A percentile compares a stretch with the other conserved stretches of the same genome.
Conservation (phyloP, 2,113 vertebrate species). For the Monopterus albus region DNA sequence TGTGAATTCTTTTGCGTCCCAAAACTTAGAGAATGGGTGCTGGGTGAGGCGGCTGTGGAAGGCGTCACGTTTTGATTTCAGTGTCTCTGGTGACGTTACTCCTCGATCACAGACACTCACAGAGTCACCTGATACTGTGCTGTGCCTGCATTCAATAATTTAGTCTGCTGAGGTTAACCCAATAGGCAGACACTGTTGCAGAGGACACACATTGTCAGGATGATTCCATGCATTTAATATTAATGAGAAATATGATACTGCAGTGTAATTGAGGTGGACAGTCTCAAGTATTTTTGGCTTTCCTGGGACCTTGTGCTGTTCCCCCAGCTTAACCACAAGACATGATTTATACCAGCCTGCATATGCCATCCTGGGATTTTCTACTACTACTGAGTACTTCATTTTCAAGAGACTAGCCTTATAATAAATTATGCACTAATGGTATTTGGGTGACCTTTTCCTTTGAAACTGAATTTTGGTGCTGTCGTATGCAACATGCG, state of each 20-base stretch:
- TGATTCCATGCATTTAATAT: conserved; percentile 73
- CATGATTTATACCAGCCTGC: conserved; percentile 9
- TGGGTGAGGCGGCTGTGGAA: not conserved
- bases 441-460: conserved; percentile 66
- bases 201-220: conserved; percentile 66
- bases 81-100: conserved; percentile 1
- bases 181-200: conserved; percentile 58
- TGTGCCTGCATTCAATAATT: conserved; percentile 73
- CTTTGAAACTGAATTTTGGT: conserved; percentile 61
- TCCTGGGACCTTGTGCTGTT: conserved; percentile 49
- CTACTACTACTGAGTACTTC: conserved; percentile 13
- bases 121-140: conserved; percentile 57
- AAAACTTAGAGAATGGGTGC: not conserved
- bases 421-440: conserved; percentile 60
- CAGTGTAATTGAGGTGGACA: conserved; percentile 52
- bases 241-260: conserved; percentile 74
- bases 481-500: conserved; percentile 37
- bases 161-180: conserved; percentile 49
- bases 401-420: conserved; percentile 14
- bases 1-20: not conserved
- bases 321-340: conserved; percentile 24
- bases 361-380: conserved; percentile 22
- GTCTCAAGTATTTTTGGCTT: conserved; percentile 71
- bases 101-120: not conserved
- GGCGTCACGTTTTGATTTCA: not conserved